Base-by-base conservation (phyloP, 2,888 invertebrate species). In the Allygus modestus region DNA sequence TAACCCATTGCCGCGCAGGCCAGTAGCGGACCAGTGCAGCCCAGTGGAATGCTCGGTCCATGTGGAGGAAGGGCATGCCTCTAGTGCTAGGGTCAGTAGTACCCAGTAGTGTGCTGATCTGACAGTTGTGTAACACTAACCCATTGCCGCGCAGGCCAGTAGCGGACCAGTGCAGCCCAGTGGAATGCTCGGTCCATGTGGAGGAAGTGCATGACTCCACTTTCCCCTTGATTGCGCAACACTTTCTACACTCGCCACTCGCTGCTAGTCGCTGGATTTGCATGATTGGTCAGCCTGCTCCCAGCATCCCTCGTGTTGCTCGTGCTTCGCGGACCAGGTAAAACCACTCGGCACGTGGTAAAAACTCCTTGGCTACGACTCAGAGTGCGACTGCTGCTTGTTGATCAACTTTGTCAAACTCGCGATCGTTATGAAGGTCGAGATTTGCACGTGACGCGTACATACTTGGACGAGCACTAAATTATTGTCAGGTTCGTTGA, bases 211-310 rank as follows among this genome's bases (percentile, higher is more conserved):
- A 77, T 17, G 37, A 1, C 46, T 28, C 46, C 75, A 77, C 75
- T 77, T 77, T 77, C 75, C 75, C 75, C 20, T 11, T 1, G 0
- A 51, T 77, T 77, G 75, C 75, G 75, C 75, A 77, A 77, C 75
- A 46, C 75, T 77, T 73, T 77, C 75, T 77, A 77, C 75, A 43
- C 28, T 28, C 46, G 41, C 28, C 28, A 31, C n/a, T n/a, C 41
- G 17, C 15, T 1, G 5, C 46, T 26, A 28, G 75, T 17, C 4
- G 46, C 28, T 28, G 26, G 31, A 65, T 65, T 65, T 65, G 65
- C 65, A 65, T 65, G 65, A 65, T 65, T 65, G 65, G 65, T 31
- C 65, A 11, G 15, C 15, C 2, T 51, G 51, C 11, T 37, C 12
- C 12, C 46, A 46, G 46, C 17, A 15, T 46, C 46, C 12, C 46